Percentiles rank a stretch among this genome's conserved stretches.
Conservation (phyloP, 2,888 invertebrate genomes). For the Meliscaeva auricollis region DNA sequence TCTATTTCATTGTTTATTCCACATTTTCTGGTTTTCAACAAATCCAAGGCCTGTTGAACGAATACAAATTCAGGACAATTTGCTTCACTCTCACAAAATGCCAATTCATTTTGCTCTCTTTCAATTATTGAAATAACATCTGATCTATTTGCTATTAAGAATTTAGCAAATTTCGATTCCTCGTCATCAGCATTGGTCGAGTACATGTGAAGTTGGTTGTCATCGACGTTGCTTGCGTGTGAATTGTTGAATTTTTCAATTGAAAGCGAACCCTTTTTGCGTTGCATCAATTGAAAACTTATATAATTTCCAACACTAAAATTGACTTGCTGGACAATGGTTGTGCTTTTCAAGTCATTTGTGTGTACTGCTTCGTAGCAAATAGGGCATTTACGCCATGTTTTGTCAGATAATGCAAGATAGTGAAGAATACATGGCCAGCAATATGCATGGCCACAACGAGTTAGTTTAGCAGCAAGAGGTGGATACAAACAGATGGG, state of each 20-base stretch:
- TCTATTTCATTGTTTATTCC: conserved; percentile 77
- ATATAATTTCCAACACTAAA: conserved; percentile 87
- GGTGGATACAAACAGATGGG: conserved; percentile 97
- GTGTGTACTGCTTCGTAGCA: conserved; percentile 93
- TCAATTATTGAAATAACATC: conserved; percentile 90
- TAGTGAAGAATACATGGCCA: conserved; percentile 98
- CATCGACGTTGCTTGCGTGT: conserved; percentile 62
- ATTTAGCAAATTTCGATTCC: conserved; percentile 86
- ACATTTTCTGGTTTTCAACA: conserved; percentile 84
- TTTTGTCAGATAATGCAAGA: conserved; percentile 92
- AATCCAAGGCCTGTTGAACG: conserved; percentile 92
- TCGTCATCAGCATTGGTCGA: conserved; percentile 83
- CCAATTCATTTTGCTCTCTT: conserved; percentile 90
- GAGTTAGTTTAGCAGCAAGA: conserved; percentile 94
- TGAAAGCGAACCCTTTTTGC: conserved; percentile 87
- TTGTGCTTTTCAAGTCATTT: conserved; percentile 92
- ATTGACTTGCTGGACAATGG: conserved; percentile 80
- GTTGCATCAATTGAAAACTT: conserved; percentile 93
- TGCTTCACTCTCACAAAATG: conserved; percentile 84
- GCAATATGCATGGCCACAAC: conserved; percentile 98
- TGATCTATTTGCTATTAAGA: conserved; percentile 89
- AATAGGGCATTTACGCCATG: conserved; percentile 95
- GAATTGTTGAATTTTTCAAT: conserved; percentile 79
- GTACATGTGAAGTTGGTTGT: conserved; percentile 81
- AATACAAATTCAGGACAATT: conserved; percentile 92